Evolutionary conservation across 2,797 vertebrate species (phyloP).

Genomic region (Bovichtus variegatus): DNA sequence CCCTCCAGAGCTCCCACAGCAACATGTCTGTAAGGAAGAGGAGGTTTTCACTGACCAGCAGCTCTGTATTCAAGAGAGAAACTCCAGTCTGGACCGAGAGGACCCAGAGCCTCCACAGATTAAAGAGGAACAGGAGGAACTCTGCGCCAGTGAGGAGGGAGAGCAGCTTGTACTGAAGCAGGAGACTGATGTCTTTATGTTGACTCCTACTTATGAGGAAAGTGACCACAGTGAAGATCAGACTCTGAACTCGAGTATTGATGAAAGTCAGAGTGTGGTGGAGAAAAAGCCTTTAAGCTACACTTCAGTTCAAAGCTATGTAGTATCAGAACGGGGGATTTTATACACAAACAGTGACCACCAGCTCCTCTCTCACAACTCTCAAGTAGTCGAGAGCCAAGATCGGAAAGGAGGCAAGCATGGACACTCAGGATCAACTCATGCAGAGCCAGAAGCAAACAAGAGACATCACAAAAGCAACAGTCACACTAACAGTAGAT

Average conservation of each 20-base stretch:
- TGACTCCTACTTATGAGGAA: background rate
- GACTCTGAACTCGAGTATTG: background rate
- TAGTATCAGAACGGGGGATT: background rate
- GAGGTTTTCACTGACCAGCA: constrained; percentile 19
- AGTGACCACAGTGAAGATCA: background rate
- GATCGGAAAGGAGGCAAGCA: background rate
- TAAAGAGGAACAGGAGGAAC: too few relatives aligned
- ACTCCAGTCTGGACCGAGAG: too few relatives aligned
- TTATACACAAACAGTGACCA: background rate
- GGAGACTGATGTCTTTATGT: background rate
- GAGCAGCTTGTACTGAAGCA: too few relatives aligned
- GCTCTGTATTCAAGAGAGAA: background rate
- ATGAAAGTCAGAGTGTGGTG: background rate
- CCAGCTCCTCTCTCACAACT: background rate
- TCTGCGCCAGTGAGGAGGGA: too few relatives aligned
- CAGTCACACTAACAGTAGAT: too few relatives aligned
- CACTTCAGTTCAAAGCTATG: too few relatives aligned
- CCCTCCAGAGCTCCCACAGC: constrained; percentile 27
- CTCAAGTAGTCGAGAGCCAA: background rate
- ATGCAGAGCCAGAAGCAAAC: background rate
- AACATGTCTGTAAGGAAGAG: background rate
- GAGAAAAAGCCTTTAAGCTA: background rate
- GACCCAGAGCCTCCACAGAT: too few relatives aligned
- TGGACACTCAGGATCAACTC: background rate
- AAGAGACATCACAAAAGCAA: too few relatives aligned